Percentiles rank a stretch among this genome's conserved stretches.
These are phyloP conservation scores for Galaxea fascicularis DNA, from an alignment of 92 coral and sea anemone genomes.

Conservation along the genomic window DNA sequence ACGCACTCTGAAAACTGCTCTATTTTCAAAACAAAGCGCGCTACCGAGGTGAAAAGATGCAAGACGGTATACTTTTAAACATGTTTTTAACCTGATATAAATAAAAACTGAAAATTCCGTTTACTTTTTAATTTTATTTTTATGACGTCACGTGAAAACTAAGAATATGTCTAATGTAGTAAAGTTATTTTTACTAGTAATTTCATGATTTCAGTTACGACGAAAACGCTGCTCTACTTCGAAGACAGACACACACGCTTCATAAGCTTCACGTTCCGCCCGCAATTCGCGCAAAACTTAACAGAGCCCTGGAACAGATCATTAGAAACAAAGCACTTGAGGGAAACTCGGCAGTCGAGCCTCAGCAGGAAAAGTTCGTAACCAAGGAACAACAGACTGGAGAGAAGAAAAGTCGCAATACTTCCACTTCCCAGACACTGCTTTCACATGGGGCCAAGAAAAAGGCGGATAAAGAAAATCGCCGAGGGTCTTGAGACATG, in stretches of 20 bases:
- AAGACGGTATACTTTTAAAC: no score
- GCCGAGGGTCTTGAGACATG: neutral
- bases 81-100: no score
- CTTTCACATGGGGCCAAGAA: neutral
- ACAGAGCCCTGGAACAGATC: slow-evolving; percentile 44
- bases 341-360: neutral
- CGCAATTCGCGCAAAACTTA: slow-evolving; percentile 19
- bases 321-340: slow-evolving; percentile 31
- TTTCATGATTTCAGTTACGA: slow-evolving; percentile 17
- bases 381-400: slow-evolving; percentile 6
- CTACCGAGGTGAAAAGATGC: no score
- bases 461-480: neutral
- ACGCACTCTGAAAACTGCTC: no score
- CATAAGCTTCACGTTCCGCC: neutral
- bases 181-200: neutral
- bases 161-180: no score
- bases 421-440: no score
- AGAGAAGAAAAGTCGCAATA: slow-evolving; percentile 17
- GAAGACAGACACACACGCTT: neutral
- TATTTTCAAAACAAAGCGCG: no score
- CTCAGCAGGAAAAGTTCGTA: neutral
- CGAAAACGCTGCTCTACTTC: slow-evolving; percentile 47
- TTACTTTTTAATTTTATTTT: no score
- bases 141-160: no score
- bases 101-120: no score